Conservation (phyloP, 2,113 vertebrate genomes). For the Nothobranchius kuhntae region DNA sequence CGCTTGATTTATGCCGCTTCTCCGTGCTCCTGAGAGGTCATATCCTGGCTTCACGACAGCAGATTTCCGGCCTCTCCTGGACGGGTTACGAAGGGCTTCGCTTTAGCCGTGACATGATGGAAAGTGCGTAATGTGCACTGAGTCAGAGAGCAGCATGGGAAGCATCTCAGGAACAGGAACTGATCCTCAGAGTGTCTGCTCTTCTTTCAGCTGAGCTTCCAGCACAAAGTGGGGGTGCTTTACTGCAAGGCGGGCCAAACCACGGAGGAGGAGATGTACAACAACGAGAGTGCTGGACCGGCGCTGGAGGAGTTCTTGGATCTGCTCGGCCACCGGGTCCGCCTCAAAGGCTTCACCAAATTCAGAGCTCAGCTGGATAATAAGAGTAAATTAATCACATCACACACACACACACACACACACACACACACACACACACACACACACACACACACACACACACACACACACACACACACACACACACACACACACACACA, state of each 20-base stretch:
- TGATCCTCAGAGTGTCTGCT: slow-evolving; percentile 36
- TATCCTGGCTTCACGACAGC: slow-evolving; percentile 43
- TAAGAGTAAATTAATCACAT: slow-evolving; percentile 84
- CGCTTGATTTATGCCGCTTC: slow-evolving; percentile 56
- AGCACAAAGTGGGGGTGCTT: slow-evolving; percentile 96
- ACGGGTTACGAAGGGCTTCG: slow-evolving; percentile 42
- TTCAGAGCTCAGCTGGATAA: slow-evolving; percentile 98
- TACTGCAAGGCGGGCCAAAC: slow-evolving; percentile 97
- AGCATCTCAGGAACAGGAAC: slow-evolving; percentile 39
- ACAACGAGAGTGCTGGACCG: slow-evolving; percentile 92
- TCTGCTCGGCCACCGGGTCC: slow-evolving; percentile 94
- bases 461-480: slow-evolving; percentile 12
- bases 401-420: slow-evolving; percentile 24
- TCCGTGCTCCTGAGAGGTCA: slow-evolving; percentile 45
- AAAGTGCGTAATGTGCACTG: slow-evolving; percentile 55
- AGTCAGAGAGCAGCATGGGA: slow-evolving; percentile 26
- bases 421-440: slow-evolving; percentile 16
- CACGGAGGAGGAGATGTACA: slow-evolving; percentile 99
- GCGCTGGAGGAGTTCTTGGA: slow-evolving; percentile 96
- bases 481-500: slow-evolving; percentile 15
- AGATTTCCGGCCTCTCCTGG: slow-evolving; percentile 43
- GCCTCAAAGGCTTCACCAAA: slow-evolving; percentile 94
- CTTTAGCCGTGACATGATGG: slow-evolving; percentile 61
- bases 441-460: slow-evolving; percentile 12
- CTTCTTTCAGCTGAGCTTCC: slow-evolving; percentile 92